Percentiles rank a stretch among this genome's conserved stretches.
Evolutionary conservation across 2,797 vertebrate species (phyloP).

Genomic region (Peromyscus eremicus): DNA sequence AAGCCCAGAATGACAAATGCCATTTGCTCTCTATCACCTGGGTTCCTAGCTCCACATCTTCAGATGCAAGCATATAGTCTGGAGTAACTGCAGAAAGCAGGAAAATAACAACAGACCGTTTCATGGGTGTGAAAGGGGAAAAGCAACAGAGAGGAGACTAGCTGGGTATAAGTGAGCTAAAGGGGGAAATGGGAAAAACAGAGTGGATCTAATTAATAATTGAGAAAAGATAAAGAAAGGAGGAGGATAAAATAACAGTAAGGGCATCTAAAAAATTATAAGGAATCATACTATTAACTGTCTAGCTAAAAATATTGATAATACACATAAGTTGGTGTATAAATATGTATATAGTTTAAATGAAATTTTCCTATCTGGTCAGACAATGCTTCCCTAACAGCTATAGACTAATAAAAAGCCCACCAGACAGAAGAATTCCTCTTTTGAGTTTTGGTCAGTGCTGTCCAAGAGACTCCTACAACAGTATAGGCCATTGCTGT

Average conservation of each 20-base stretch:
- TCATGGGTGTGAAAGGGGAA: neutral
- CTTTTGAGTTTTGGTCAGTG: neutral
- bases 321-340: neutral
- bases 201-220: neutral
- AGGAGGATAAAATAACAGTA: no score
- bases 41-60: neutral
- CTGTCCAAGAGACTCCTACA: neutral
- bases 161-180: neutral
- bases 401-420: neutral
- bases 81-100: neutral
- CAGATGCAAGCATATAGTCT: neutral
- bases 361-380: neutral
- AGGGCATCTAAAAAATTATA: neutral
- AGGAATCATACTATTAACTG: neutral
- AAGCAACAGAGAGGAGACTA: neutral
- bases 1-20: neutral
- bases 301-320: neutral
- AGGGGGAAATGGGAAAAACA: neutral
- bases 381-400: neutral
- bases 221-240: neutral
- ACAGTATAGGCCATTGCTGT: neutral
- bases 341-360: neutral
- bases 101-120: neutral
- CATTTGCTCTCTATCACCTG: neutral
- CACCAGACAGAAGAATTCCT: neutral